These are phyloP conservation scores for Heloderma charlesbogerti DNA, from an alignment of 2,113 vertebrate genomes.

Conservation along the genomic window DNA sequence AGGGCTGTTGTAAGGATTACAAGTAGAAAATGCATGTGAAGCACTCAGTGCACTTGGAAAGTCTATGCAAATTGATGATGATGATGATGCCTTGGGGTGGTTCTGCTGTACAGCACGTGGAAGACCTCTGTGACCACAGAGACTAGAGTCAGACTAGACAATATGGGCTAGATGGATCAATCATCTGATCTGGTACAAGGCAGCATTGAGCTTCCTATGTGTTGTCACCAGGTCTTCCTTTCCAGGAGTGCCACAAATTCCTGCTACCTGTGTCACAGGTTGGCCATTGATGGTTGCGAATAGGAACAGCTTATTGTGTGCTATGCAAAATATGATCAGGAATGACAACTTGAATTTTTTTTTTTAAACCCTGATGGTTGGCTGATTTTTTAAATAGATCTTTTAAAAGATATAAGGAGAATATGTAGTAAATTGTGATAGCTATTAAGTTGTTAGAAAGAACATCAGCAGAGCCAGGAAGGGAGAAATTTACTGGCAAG, in stretches of 20 bases:
- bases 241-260: not conserved
- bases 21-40: too few relatives aligned
- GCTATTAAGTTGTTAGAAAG: conserved; percentile 22
- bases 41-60: too few relatives aligned
- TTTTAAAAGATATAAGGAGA: not conserved
- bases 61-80: too few relatives aligned
- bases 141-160: too few relatives aligned
- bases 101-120: too few relatives aligned
- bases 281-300: not conserved
- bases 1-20: too few relatives aligned
- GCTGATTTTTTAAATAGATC: not conserved
- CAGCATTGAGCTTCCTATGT: not conserved
- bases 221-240: not conserved
- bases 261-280: not conserved
- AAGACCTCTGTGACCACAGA: too few relatives aligned
- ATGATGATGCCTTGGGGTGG: too few relatives aligned
- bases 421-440: not conserved
- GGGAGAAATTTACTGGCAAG: conserved; percentile 19
- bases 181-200: not conserved
- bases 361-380: not conserved
- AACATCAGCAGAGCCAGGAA: not conserved
- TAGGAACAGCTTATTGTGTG: not conserved
- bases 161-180: not conserved
- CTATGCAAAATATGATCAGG: not conserved
- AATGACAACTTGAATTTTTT: not conserved